Conservation (phyloP, 2,113 vertebrate species). For the Xyrauchen texanus region DNA sequence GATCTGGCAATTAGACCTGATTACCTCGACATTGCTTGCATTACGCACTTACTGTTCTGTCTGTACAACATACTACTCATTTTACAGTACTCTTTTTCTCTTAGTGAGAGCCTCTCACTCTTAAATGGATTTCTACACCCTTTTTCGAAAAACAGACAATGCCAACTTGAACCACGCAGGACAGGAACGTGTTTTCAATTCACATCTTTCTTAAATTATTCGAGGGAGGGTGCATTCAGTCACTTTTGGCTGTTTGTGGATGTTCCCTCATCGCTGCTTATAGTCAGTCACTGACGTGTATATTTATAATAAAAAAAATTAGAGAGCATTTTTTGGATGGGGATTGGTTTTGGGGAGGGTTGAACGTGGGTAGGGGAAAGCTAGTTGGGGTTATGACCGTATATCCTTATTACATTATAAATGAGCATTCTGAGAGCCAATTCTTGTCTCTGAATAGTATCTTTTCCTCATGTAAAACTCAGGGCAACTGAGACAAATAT, state of each 20-base stretch:
- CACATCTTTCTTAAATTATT: conserved; percentile 43
- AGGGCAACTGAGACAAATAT: conserved; percentile 75
- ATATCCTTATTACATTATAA: conserved; percentile 63
- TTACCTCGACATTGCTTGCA: conserved; percentile 80
- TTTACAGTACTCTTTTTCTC: conserved; percentile 32
- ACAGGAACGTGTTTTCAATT: conserved; percentile 56
- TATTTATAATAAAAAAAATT: conserved; percentile 62
- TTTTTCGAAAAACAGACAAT: conserved; percentile 43
- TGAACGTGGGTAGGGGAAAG: conserved; percentile 42
- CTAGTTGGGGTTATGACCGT: conserved; percentile 45
- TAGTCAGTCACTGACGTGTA: conserved; percentile 69
- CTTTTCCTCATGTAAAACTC: conserved; percentile 70
- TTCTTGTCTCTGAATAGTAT: conserved; percentile 63
- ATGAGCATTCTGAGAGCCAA: conserved; percentile 69
- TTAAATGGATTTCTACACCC: conserved; percentile 47
- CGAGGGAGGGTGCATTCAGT: conserved; percentile 33
- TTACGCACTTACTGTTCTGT: conserved; percentile 73
- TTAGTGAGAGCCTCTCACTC: conserved; percentile 38
- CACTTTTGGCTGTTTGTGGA: conserved; percentile 18
- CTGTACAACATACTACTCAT: conserved; percentile 33
- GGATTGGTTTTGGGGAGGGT: conserved; percentile 28
- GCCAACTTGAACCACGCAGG: conserved; percentile 51
- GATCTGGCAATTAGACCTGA: conserved; percentile 66
- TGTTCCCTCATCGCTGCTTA: conserved; percentile 60
- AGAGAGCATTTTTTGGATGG: conserved; percentile 16